phyloP scores from a whole-genome alignment of 2,888 invertebrate genomes.

The Drosophila meridionalis region DNA sequence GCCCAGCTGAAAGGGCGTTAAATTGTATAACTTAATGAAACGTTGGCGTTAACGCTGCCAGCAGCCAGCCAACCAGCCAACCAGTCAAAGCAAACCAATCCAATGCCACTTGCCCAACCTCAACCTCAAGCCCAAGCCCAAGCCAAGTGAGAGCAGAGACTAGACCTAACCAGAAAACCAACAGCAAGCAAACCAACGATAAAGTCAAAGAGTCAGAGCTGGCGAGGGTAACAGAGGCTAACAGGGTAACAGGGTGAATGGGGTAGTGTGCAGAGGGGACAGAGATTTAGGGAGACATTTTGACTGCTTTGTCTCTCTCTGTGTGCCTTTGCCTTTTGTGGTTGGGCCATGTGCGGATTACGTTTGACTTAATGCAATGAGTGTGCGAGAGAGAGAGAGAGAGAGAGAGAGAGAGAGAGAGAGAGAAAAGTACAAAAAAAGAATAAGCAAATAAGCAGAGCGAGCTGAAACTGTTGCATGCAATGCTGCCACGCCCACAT shows the following conservation, averaged over 20 bases:
- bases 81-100: slow-evolving; percentile 31
- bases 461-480: slow-evolving; percentile 71
- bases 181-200: slow-evolving; percentile 67
- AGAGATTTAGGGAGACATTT: slow-evolving; percentile 43
- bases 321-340: slow-evolving; percentile 65
- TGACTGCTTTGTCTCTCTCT: slow-evolving; percentile 63
- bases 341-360: slow-evolving; percentile 82
- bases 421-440: slow-evolving; percentile 10
- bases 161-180: slow-evolving; percentile 78
- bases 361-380: slow-evolving; percentile 82
- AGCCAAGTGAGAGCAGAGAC: slow-evolving; percentile 51
- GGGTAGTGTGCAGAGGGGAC: neutral
- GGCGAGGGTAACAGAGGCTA: neutral
- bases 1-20: slow-evolving; percentile 72
- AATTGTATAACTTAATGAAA: slow-evolving; percentile 84
- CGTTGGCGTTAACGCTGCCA: slow-evolving; percentile 44
- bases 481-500: slow-evolving; percentile 69
- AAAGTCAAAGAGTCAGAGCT: slow-evolving; percentile 73
- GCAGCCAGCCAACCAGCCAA: slow-evolving; percentile 12
- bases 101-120: slow-evolving; percentile 26
- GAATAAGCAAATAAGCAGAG: slow-evolving; percentile 4
- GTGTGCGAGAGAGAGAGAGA: slow-evolving; percentile 21
- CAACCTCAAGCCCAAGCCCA: slow-evolving; percentile 13
- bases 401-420: slow-evolving; percentile 10
- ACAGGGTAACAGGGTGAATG: neutral